Percentiles rank a stretch among this genome's conserved stretches.
phyloP scores from a whole-genome alignment of 2,888 invertebrate genomes.

The Hipparchia sbordonii region DNA sequence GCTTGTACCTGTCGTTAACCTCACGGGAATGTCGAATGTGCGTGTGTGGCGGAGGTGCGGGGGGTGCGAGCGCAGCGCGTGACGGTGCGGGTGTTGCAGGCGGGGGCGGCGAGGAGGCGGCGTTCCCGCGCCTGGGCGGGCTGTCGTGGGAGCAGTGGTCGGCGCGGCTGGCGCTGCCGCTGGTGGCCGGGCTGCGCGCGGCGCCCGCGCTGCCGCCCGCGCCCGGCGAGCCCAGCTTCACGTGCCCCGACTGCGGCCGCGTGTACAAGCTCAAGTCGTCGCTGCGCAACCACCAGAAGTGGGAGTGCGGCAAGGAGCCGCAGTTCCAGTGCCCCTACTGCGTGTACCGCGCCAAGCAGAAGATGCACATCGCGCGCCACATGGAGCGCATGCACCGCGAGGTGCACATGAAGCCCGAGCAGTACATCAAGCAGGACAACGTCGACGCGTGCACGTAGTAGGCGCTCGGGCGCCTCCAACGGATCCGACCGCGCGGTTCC shows the following conservation, averaged over 20 bases:
- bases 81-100: slow-evolving; percentile 62
- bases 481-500: not conserved
- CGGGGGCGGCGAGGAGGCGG: slow-evolving; percentile 73
- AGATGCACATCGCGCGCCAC: slow-evolving; percentile 92
- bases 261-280: slow-evolving; percentile 94
- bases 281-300: slow-evolving; percentile 91
- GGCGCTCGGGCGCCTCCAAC: no score
- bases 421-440: slow-evolving; percentile 77
- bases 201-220: slow-evolving; percentile 61
- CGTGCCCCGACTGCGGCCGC: slow-evolving; percentile 91
- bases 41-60: slow-evolving; percentile 35
- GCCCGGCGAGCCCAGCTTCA: slow-evolving; percentile 79
- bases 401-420: slow-evolving; percentile 79
- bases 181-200: slow-evolving; percentile 83
- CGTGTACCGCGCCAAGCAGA: slow-evolving; percentile 92
- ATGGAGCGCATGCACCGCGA: slow-evolving; percentile 92
- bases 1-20: slow-evolving; percentile 71
- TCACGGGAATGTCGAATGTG: slow-evolving; percentile 68
- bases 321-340: slow-evolving; percentile 92
- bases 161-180: slow-evolving; percentile 88
- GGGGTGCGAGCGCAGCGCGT: slow-evolving; percentile 37
- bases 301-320: slow-evolving; percentile 93
- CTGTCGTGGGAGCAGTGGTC: slow-evolving; percentile 89
- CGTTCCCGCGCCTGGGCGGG: slow-evolving; percentile 87
- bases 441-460: slow-evolving; percentile 78